Evolutionary conservation across 1,140 invertebrate species (phyloP).

Genomic region (Sycophila sp.): DNA sequence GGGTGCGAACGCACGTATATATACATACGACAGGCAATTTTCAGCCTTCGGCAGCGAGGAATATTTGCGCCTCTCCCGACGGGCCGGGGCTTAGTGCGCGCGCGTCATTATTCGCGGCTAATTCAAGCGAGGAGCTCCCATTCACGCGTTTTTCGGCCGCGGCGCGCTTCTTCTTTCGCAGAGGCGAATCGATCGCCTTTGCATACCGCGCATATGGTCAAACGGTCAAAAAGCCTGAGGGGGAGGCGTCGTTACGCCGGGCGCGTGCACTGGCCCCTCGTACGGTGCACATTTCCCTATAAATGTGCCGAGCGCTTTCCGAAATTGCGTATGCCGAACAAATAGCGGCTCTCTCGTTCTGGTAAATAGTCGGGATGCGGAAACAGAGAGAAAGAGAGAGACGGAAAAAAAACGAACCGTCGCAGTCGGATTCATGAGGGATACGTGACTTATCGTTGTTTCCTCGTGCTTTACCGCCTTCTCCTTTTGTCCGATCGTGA

Average conservation of each 20-base stretch:
- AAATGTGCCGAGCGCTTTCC: neutral
- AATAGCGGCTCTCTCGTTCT: too few species aligned
- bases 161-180: slow-evolving; percentile 44
- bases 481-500: neutral
- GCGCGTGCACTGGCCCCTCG: too few species aligned
- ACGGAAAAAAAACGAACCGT: neutral
- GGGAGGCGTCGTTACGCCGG: slow-evolving; percentile 43
- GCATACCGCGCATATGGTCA: slow-evolving; percentile 65
- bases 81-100: slow-evolving; percentile 27
- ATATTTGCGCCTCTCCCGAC: neutral
- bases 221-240: slow-evolving; percentile 62
- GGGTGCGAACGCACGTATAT: too few species aligned
- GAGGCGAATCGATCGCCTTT: slow-evolving; percentile 45
- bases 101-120: slow-evolving; percentile 50
- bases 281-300: neutral
- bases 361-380: neutral
- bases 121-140: slow-evolving; percentile 56
- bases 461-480: neutral
- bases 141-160: slow-evolving; percentile 47
- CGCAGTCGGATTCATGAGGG: neutral
- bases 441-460: slow-evolving; percentile 26
- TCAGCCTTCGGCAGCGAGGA: too few species aligned
- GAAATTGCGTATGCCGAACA: slow-evolving; percentile 9
- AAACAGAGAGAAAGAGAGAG: slow-evolving; percentile 3
- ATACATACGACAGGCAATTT: too few species aligned